These are phyloP conservation scores for Hydrozoanthus tunicans DNA, from an alignment of 64 coral and sea anemone species.

Conservation along the genomic window DNA sequence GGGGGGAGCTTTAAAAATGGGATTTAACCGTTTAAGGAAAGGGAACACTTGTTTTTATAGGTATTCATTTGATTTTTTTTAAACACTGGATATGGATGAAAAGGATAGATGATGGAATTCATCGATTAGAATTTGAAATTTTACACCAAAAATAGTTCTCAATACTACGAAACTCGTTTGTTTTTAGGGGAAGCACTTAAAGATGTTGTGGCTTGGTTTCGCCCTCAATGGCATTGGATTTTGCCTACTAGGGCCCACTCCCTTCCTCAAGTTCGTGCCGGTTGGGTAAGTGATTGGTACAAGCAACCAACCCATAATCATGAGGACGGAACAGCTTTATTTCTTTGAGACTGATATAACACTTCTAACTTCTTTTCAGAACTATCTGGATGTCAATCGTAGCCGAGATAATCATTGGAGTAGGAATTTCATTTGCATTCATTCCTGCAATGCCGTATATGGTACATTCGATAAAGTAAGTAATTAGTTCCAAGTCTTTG, in stretches of 20 bases:
- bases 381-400: slow-evolving; percentile 44
- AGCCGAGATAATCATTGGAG: slow-evolving; percentile 41
- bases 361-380: neutral
- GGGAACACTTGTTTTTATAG: no score
- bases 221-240: slow-evolving; percentile 36
- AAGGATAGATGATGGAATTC: no score
- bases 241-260: slow-evolving; percentile 14
- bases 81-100: no score
- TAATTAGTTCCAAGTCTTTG: neutral
- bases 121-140: no score
- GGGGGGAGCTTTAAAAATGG: no score
- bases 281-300: slow-evolving; percentile 13
- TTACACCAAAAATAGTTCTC: neutral
- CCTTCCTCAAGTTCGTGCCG: slow-evolving; percentile 15
- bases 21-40: no score
- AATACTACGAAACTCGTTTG: neutral
- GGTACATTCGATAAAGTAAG: slow-evolving; percentile 31
- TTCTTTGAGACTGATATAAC: neutral
- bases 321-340: neutral
- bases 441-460: slow-evolving; percentile 45
- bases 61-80: no score
- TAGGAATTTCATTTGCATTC: slow-evolving; percentile 35
- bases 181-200: slow-evolving; percentile 18
- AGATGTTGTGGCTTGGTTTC: slow-evolving; percentile 38
- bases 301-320: neutral